phyloP scores from a whole-genome alignment of 1,140 invertebrate species.

The Ceratosolen fusciceps region DNA sequence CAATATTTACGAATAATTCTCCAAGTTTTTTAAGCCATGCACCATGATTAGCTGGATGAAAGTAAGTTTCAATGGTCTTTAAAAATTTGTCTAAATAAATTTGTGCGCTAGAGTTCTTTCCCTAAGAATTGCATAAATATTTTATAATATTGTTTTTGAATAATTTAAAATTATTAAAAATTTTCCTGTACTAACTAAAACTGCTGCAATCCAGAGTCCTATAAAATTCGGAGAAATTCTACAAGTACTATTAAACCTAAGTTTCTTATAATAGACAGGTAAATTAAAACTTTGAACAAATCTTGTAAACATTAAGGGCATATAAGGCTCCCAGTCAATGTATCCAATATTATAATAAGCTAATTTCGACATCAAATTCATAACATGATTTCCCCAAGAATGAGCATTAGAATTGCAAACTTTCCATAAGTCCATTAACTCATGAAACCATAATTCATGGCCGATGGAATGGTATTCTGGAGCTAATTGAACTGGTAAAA shows the following conservation, averaged over 20 bases:
- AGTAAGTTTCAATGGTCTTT: conserved; percentile 88
- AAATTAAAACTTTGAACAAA: conserved; percentile 84
- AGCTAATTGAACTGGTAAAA: conserved; percentile 82
- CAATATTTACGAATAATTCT: conserved; percentile 49
- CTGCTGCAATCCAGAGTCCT: conserved; percentile 68
- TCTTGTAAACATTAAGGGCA: conserved; percentile 86
- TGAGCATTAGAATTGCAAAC: conserved; percentile 78
- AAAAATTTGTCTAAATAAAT: conserved; percentile 86
- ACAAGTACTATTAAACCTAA: conserved; percentile 63
- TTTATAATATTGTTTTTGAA: not conserved
- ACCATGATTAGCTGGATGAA: conserved; percentile 90
- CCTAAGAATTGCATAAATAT: conserved; percentile 28
- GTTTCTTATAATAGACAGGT: conserved; percentile 82
- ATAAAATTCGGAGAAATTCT: conserved; percentile 75
- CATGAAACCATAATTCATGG: conserved; percentile 87
- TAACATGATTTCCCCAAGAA: conserved; percentile 80
- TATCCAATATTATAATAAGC: conserved; percentile 85
- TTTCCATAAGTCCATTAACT: conserved; percentile 85
- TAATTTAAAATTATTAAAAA: conserved; percentile 4
- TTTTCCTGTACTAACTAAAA: conserved; percentile 47
- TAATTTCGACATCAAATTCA: conserved; percentile 81
- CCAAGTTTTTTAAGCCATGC: conserved; percentile 79
- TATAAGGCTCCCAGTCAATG: conserved; percentile 89
- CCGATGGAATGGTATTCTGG: conserved; percentile 77
- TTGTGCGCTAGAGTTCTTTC: conserved; percentile 73